A percentile compares a stretch with the other conserved stretches of the same genome.
Evolutionary conservation across 2,888 invertebrate species (phyloP).

Genomic region (Hydriomena furcata): DNA sequence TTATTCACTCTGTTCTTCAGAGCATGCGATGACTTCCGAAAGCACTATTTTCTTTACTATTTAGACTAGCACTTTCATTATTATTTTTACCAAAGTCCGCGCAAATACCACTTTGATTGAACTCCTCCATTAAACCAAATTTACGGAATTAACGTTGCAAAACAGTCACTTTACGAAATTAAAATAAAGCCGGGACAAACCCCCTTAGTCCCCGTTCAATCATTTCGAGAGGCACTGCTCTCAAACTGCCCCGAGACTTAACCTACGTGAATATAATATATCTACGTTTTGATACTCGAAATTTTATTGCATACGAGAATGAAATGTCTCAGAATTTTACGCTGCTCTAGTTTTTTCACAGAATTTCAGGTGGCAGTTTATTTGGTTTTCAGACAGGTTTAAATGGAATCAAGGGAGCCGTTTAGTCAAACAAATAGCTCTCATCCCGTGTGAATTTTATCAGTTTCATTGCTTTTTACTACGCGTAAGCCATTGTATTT

Average conservation of each 20-base stretch:
- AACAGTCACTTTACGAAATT: conserved; percentile 81
- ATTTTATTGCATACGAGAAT: conserved; percentile 41
- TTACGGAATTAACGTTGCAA: conserved; percentile 66
- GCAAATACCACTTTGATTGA: conserved; percentile 53
- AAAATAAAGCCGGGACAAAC: conserved; percentile 75
- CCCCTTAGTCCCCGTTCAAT: conserved; percentile 80
- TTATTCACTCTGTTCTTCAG: conserved; percentile 34
- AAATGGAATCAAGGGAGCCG: conserved; percentile 31
- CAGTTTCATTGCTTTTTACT: conserved; percentile 33
- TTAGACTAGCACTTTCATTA: conserved; percentile 40
- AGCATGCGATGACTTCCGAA: conserved; percentile 44
- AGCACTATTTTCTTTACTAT: conserved; percentile 41
- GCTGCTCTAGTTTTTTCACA: conserved; percentile 4
- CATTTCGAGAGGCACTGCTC: conserved; percentile 74
- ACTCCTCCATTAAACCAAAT: conserved; percentile 55
- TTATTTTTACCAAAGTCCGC: conserved; percentile 44
- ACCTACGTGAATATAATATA: conserved; percentile 42
- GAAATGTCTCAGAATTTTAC: background rate
- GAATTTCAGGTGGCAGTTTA: conserved; percentile 22
- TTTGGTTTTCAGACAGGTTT: conserved; percentile 30
- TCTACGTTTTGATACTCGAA: conserved; percentile 49
- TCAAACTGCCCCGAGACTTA: conserved; percentile 69
- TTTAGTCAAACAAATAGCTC: conserved; percentile 31
- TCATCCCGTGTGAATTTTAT: conserved; percentile 33
- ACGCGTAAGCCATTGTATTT: conserved; percentile 32